Evolutionary conservation across 2,888 invertebrate species (phyloP).

Genomic region (Auanema freiburgensis): DNA sequence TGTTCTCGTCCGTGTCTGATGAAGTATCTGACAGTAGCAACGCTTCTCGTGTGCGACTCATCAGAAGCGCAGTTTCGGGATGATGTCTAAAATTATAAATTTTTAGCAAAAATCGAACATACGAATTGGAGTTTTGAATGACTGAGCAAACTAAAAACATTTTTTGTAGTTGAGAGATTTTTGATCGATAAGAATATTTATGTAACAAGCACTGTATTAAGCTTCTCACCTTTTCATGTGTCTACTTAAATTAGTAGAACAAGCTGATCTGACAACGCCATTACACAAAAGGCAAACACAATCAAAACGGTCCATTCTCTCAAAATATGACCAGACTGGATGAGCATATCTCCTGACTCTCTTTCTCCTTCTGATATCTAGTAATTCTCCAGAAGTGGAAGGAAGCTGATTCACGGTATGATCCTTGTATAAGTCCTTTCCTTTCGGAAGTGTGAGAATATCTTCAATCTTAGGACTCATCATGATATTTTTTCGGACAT

Average conservation of each 20-base stretch:
- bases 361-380: too few relatives aligned
- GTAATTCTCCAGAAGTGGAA: too few relatives aligned
- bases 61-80: constrained; percentile 11
- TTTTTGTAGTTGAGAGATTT: too few relatives aligned
- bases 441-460: too few relatives aligned
- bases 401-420: too few relatives aligned
- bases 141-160: too few relatives aligned
- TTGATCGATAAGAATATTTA: too few relatives aligned
- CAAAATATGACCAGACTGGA: constrained; percentile 27
- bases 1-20: neutral
- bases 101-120: too few relatives aligned
- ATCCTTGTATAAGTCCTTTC: too few relatives aligned
- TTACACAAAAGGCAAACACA: constrained; percentile 26
- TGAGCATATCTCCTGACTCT: constrained; percentile 6
- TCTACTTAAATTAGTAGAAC: constrained; percentile 29
- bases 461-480: too few relatives aligned
- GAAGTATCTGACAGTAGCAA: neutral
- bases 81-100: constrained; percentile 18
- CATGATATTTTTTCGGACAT: too few relatives aligned
- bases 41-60: constrained; percentile 2
- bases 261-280: constrained; percentile 26
- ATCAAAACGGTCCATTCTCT: constrained; percentile 22
- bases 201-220: neutral
- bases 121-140: too few relatives aligned
- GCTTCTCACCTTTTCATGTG: constrained; percentile 24